Evolutionary conservation across 1,140 invertebrate species (phyloP).

Genomic region (Nixonia krombeini): DNA sequence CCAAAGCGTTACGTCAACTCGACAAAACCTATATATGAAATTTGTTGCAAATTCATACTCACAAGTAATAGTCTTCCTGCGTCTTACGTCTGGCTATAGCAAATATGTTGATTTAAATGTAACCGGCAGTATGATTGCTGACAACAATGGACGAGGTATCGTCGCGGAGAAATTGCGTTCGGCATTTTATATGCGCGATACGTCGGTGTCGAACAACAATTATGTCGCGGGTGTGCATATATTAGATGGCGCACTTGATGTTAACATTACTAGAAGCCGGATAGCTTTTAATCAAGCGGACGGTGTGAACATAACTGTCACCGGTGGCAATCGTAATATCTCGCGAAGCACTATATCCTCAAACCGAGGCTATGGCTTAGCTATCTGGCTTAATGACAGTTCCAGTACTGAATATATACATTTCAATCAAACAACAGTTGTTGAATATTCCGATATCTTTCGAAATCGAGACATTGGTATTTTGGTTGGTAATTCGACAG

Average conservation of each 20-base stretch:
- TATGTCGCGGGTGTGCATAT: constrained; percentile 92
- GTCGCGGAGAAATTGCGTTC: constrained; percentile 88
- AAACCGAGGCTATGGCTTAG: constrained; percentile 88
- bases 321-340: constrained; percentile 91
- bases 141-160: constrained; percentile 95
- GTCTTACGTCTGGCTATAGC: constrained; percentile 81
- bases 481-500: constrained; percentile 73
- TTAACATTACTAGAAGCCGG: constrained; percentile 91
- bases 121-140: constrained; percentile 84
- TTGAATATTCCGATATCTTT: constrained; percentile 89
- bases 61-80: constrained; percentile 81
- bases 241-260: constrained; percentile 87
- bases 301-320: constrained; percentile 91
- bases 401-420: constrained; percentile 79
- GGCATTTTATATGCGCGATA: constrained; percentile 83
- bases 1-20: constrained; percentile 85
- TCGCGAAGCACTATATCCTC: constrained; percentile 84
- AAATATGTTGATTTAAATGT: constrained; percentile 89
- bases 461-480: constrained; percentile 88
- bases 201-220: constrained; percentile 87
- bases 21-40: constrained; percentile 82
- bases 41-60: constrained; percentile 80
- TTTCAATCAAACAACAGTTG: constrained; percentile 85
- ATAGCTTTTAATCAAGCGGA: constrained; percentile 94
- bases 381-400: constrained; percentile 91